phyloP scores from a whole-genome alignment of 1,140 invertebrate species.

The Pentalonia nigronervosa region DNA sequence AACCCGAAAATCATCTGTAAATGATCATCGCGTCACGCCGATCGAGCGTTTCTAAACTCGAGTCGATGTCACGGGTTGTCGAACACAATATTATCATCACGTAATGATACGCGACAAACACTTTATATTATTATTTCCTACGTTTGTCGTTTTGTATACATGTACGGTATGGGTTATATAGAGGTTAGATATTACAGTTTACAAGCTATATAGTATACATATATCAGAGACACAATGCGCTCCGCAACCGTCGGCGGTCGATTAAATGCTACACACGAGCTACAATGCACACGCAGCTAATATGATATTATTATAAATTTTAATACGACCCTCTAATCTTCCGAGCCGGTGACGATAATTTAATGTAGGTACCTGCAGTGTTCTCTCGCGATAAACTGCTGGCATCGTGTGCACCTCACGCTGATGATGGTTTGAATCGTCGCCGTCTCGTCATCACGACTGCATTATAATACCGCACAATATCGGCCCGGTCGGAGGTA shows the following conservation, averaged over 20 bases:
- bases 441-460: background rate
- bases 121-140: background rate
- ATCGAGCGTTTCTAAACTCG: slow-evolving; percentile 12
- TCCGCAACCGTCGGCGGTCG: background rate
- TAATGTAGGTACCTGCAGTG: background rate
- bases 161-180: background rate
- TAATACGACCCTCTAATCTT: slow-evolving; percentile 9
- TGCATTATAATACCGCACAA: background rate
- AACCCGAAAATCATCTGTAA: background rate
- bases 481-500: background rate
- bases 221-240: background rate
- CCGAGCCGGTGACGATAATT: background rate
- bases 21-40: background rate
- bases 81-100: slow-evolving; percentile 45
- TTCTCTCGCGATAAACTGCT: background rate
- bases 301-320: background rate
- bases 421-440: background rate
- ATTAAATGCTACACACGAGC: background rate
- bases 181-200: background rate
- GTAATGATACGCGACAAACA: background rate
- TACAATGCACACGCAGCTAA: background rate
- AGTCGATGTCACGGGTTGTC: slow-evolving; percentile 26
- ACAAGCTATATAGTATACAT: too few species aligned
- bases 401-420: background rate
- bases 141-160: background rate